Evolutionary conservation across 2,888 invertebrate genomes (phyloP).

Genomic region (Andricus curvator): DNA sequence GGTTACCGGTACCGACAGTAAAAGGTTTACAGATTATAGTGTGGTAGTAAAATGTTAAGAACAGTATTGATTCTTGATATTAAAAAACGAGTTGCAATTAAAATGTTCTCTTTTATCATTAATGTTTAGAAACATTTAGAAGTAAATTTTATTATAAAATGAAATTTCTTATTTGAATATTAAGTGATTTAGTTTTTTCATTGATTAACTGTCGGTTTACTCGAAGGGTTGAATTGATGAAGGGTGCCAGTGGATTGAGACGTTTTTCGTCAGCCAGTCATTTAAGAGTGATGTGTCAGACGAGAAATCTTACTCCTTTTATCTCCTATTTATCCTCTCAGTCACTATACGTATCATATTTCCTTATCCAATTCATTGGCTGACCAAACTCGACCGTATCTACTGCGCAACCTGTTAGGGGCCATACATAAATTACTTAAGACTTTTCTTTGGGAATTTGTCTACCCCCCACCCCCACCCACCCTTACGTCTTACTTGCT

Average conservation of each 20-base stretch:
- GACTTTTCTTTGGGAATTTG: too few species aligned
- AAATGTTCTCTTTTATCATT: too few species aligned
- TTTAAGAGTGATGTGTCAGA: not conserved
- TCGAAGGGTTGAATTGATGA: not conserved
- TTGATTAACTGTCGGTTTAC: not conserved
- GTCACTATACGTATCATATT: not conserved
- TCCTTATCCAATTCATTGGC: conserved; percentile 24
- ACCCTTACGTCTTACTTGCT: too few species aligned
- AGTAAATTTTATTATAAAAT: too few species aligned
- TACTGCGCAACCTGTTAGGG: not conserved
- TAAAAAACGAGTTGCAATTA: too few species aligned
- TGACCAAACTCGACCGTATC: conserved; percentile 3
- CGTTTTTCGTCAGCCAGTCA: not conserved
- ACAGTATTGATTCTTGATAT: too few species aligned
- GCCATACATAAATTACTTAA: too few species aligned
- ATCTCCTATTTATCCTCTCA: not conserved
- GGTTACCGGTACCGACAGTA: too few species aligned
- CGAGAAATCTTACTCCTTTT: not conserved
- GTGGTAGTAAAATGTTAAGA: too few species aligned
- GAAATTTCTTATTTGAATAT: not conserved
- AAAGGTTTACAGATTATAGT: too few species aligned
- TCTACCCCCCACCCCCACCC: too few species aligned
- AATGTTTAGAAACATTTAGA: too few species aligned
- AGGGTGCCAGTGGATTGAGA: not conserved
- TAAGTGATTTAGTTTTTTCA: not conserved